Conservation (phyloP, 2,888 invertebrate species). For the Agriopis aurantiaria region DNA sequence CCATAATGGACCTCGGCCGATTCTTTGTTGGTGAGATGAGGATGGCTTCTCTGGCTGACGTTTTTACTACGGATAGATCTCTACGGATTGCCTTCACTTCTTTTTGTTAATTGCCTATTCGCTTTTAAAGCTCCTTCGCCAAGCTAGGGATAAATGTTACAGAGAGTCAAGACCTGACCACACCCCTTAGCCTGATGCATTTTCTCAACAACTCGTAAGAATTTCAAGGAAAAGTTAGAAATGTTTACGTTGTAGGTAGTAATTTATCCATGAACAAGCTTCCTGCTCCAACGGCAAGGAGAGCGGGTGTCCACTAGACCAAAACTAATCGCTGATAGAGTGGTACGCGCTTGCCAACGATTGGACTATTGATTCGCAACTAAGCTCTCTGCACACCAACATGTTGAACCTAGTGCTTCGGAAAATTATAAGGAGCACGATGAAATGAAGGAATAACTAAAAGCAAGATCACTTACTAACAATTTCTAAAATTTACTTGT, state of each 20-base stretch:
- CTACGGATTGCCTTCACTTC: conserved; percentile 47
- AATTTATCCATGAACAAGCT: conserved; percentile 61
- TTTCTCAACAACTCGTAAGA: conserved; percentile 33
- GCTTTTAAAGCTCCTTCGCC: conserved; percentile 25
- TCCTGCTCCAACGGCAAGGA: conserved; percentile 64
- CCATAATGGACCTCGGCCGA: conserved; percentile 83
- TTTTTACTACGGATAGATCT: conserved; percentile 61
- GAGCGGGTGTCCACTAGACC: conserved; percentile 77
- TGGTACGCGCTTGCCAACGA: conserved; percentile 78
- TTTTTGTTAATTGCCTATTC: conserved; percentile 41
- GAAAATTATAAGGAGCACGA: conserved; percentile 17
- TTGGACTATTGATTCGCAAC: conserved; percentile 78
- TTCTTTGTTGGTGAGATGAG: conserved; percentile 81
- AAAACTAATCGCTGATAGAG: conserved; percentile 85
- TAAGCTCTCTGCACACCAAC: conserved; percentile 53
- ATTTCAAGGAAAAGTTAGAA: conserved; percentile 34
- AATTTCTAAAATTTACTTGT: neutral
- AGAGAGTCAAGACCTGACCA: conserved; percentile 17
- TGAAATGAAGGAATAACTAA: neutral
- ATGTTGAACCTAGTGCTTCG: conserved; percentile 37
- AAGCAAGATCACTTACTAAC: neutral
- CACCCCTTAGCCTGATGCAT: conserved; percentile 18
- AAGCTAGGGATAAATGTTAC: conserved; percentile 22
- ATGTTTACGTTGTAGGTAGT: conserved; percentile 54
- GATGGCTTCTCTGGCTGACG: conserved; percentile 72